Conservation (phyloP, 1,140 invertebrate genomes). For the Aleiodes sp. region DNA sequence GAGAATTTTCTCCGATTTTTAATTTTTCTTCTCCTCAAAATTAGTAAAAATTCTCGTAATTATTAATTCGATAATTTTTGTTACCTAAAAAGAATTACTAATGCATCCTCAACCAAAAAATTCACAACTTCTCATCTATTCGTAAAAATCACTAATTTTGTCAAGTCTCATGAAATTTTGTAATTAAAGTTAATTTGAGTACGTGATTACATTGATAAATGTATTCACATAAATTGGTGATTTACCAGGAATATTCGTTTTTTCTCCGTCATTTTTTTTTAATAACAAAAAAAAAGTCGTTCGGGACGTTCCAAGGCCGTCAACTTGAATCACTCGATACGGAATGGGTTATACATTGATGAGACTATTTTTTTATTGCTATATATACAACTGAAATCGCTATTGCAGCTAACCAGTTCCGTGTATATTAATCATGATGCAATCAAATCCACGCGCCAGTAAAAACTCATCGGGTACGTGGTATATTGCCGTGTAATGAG, state of each 20-base stretch:
- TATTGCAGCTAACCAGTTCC: constrained; percentile 25
- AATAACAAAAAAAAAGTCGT: not conserved
- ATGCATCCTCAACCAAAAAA: no score
- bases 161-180: not conserved
- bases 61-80: no score
- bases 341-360: constrained; percentile 1
- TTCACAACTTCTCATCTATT: no score
- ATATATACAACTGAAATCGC: not conserved
- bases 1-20: no score
- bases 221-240: not conserved
- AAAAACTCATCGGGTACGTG: not conserved
- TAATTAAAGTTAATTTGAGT: not conserved
- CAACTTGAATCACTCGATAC: constrained; percentile 20
- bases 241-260: not conserved
- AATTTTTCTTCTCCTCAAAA: no score
- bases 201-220: not conserved
- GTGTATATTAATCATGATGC: constrained; percentile 29
- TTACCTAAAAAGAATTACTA: no score
- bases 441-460: not conserved
- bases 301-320: constrained; percentile 16
- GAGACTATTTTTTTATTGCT: not conserved
- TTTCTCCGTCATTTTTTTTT: no score
- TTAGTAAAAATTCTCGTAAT: no score
- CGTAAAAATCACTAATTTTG: not conserved
- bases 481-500: no score